Evolutionary conservation across 1,140 invertebrate genomes (phyloP).

Genomic region (Venturia canescens): DNA sequence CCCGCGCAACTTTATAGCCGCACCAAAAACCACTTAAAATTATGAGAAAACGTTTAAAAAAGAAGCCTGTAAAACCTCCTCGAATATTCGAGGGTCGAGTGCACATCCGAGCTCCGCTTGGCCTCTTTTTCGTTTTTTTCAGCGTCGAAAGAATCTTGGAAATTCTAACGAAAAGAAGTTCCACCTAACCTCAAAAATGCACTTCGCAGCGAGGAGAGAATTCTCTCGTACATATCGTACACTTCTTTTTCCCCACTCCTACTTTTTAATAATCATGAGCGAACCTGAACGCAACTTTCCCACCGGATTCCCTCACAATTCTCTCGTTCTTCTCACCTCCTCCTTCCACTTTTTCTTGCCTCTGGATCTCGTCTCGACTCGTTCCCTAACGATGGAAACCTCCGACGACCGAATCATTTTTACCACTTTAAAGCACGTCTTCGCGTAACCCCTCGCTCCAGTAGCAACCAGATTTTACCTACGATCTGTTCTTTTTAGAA

Average conservation of each 20-base stretch:
- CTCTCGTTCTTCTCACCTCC: neutral
- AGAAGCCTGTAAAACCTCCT: neutral
- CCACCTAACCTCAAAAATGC: neutral
- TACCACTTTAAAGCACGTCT: neutral
- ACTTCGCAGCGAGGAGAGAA: neutral
- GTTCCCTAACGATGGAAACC: neutral
- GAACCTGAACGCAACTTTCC: neutral
- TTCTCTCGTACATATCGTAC: neutral
- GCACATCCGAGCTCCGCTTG: neutral
- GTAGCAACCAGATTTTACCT: neutral
- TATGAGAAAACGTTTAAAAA: neutral
- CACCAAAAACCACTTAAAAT: neutral
- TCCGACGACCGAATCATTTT: neutral
- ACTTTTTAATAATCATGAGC: slow-evolving; percentile 36
- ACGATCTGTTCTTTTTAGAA: neutral
- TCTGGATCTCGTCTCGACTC: neutral
- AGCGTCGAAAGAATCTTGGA: neutral
- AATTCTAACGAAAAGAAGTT: neutral
- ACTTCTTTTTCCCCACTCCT: neutral
- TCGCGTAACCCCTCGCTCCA: neutral
- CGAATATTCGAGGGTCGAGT: slow-evolving; percentile 13
- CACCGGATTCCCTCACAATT: neutral
- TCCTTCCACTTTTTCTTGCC: neutral
- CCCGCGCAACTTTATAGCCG: neutral
- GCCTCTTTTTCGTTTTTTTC: neutral